Conservation (phyloP, 2,797 vertebrate species). For the Macroramphosus scolopax region DNA sequence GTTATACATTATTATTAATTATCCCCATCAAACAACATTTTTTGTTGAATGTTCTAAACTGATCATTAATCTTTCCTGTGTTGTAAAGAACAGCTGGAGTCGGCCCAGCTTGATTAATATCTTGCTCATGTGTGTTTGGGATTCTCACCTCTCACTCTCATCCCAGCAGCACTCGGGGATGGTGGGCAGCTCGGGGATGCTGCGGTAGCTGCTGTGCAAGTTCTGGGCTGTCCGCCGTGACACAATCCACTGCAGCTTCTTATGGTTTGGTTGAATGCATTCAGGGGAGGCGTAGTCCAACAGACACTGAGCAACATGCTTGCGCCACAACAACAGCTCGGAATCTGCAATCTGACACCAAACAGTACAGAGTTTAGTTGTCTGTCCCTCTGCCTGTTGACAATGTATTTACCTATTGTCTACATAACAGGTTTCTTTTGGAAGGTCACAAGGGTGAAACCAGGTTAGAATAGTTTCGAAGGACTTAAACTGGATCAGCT, state of each 20-base stretch:
- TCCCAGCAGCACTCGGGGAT: constrained; percentile 90
- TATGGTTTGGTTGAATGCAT: constrained; percentile 94
- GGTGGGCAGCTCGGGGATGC: constrained; percentile 89
- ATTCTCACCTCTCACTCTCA: constrained; percentile 84
- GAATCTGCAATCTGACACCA: constrained; percentile 83
- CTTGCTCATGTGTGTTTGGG: neutral
- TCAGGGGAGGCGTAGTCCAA: constrained; percentile 92
- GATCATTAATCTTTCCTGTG: too few relatives aligned
- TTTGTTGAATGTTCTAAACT: too few relatives aligned
- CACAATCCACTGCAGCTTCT: constrained; percentile 93
- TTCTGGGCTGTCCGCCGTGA: constrained; percentile 93
- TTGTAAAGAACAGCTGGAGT: too few relatives aligned
- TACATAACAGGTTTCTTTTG: constrained; percentile 10
- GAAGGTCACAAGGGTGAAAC: constrained; percentile 5
- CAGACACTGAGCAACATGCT: constrained; percentile 89
- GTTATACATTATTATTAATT: too few relatives aligned
- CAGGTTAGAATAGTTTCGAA: neutral
- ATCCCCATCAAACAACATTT: too few relatives aligned
- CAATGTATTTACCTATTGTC: neutral
- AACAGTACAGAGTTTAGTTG: neutral
- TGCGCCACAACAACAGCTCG: constrained; percentile 88
- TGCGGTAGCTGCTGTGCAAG: constrained; percentile 90
- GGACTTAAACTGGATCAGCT: constrained; percentile 24
- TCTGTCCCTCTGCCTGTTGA: too few relatives aligned
- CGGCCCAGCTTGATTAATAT: too few relatives aligned